Percentiles rank a stretch among this genome's conserved stretches.
phyloP scores from a whole-genome alignment of 2,797 vertebrate species.

The Scolopax rusticola region DNA sequence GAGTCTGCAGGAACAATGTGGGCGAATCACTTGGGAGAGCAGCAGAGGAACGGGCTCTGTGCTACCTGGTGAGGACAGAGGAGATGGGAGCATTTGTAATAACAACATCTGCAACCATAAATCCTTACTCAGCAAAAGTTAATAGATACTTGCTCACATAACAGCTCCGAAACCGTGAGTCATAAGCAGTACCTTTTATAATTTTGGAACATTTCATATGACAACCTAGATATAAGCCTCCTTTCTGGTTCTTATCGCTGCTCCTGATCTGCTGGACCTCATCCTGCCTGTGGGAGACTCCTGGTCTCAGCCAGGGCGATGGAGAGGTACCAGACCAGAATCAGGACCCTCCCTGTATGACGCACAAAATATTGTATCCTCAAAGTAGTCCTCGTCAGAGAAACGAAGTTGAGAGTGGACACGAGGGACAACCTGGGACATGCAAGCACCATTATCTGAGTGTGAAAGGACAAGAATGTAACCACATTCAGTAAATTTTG shows the following conservation, averaged over 20 bases:
- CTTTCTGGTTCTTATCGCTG: background rate
- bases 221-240: background rate
- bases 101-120: slow-evolving; percentile 29
- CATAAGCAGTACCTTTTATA: slow-evolving; percentile 14
- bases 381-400: background rate
- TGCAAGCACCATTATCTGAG: background rate
- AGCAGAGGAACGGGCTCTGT: background rate
- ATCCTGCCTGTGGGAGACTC: background rate
- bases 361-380: background rate
- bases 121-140: slow-evolving; percentile 54
- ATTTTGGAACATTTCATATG: slow-evolving; percentile 44
- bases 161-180: slow-evolving; percentile 55
- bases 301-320: background rate
- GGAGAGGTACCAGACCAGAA: background rate
- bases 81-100: background rate
- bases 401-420: background rate
- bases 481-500: background rate
- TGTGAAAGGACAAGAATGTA: background rate
- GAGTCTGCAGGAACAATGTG: background rate
- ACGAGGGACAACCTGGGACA: background rate
- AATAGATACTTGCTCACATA: slow-evolving; percentile 38
- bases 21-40: background rate
- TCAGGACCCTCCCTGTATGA: background rate
- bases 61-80: background rate
- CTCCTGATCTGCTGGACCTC: background rate